A percentile compares a stretch with the other conserved stretches of the same genome.
phyloP scores from a whole-genome alignment of 2,888 invertebrate genomes.

The Drosophila monieri region DNA sequence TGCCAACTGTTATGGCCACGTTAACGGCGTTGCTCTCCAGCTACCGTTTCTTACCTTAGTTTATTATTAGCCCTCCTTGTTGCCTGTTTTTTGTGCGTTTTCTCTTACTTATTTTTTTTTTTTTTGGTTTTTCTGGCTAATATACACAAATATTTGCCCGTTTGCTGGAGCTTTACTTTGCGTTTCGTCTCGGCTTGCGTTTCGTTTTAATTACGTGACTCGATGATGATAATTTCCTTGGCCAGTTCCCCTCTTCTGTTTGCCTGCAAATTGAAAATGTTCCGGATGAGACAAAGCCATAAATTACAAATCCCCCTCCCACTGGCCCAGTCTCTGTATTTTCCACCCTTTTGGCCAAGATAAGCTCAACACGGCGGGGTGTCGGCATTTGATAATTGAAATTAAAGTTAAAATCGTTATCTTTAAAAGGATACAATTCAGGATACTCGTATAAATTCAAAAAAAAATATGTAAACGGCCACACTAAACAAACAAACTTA shows the following conservation, averaged over 20 bases:
- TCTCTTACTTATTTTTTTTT: neutral
- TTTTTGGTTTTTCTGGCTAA: neutral
- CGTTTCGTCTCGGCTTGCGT: slow-evolving; percentile 23
- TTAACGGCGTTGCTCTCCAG: slow-evolving; percentile 14
- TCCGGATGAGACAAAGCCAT: slow-evolving; percentile 53
- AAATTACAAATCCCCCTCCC: slow-evolving; percentile 48
- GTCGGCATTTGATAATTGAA: slow-evolving; percentile 15
- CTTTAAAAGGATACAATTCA: neutral
- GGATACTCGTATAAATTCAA: no score
- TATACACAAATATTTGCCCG: neutral
- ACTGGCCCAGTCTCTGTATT: neutral
- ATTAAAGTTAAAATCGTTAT: slow-evolving; percentile 7
- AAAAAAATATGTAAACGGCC: no score
- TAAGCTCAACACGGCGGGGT: neutral
- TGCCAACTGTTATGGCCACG: slow-evolving; percentile 39
- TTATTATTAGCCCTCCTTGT: slow-evolving; percentile 57
- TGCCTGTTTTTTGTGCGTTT: slow-evolving; percentile 28
- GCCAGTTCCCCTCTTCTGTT: slow-evolving; percentile 20
- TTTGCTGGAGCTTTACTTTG: neutral
- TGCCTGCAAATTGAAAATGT: slow-evolving; percentile 67
- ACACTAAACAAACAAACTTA: no score
- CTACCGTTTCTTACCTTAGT: slow-evolving; percentile 21
- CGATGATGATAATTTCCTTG: slow-evolving; percentile 30
- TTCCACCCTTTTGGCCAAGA: neutral
- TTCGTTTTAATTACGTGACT: slow-evolving; percentile 66